Evolutionary conservation across 2,888 invertebrate species (phyloP).

Genomic region (Sesia apiformis): DNA sequence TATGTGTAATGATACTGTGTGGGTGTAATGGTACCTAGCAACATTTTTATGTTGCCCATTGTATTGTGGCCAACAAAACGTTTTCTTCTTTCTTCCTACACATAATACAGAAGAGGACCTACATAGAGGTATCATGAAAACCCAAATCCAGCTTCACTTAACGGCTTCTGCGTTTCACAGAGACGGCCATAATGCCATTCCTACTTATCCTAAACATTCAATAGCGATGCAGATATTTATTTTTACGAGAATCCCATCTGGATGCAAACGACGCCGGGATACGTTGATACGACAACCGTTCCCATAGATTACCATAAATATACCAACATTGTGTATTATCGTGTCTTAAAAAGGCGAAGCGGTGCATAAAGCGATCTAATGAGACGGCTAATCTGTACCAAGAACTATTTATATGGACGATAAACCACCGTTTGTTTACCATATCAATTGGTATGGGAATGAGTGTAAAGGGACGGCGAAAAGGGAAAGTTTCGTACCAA

Average conservation of each 20-base stretch:
- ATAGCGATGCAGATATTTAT: conserved; percentile 33
- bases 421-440: conserved; percentile 29
- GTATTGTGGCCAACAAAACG: too few relatives aligned
- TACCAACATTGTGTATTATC: background rate
- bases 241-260: conserved; percentile 25
- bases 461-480: conserved; percentile 21
- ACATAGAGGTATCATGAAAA: too few relatives aligned
- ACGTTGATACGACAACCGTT: conserved; percentile 1
- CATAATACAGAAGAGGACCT: too few relatives aligned
- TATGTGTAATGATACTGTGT: too few relatives aligned
- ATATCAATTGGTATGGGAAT: conserved; percentile 41
- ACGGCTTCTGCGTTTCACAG: too few relatives aligned
- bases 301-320: conserved; percentile 22
- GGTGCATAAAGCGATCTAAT: conserved; percentile 26
- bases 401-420: conserved; percentile 22
- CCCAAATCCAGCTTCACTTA: too few relatives aligned
- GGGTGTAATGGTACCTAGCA: too few relatives aligned
- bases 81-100: too few relatives aligned
- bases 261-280: conserved; percentile 20
- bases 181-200: background rate
- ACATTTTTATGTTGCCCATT: too few relatives aligned
- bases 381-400: conserved; percentile 35
- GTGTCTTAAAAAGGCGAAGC: too few relatives aligned
- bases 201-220: conserved; percentile 31
- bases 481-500: conserved; percentile 15